Conservation (phyloP, 2,888 invertebrate species). For the Leptopterna dolabrata region DNA sequence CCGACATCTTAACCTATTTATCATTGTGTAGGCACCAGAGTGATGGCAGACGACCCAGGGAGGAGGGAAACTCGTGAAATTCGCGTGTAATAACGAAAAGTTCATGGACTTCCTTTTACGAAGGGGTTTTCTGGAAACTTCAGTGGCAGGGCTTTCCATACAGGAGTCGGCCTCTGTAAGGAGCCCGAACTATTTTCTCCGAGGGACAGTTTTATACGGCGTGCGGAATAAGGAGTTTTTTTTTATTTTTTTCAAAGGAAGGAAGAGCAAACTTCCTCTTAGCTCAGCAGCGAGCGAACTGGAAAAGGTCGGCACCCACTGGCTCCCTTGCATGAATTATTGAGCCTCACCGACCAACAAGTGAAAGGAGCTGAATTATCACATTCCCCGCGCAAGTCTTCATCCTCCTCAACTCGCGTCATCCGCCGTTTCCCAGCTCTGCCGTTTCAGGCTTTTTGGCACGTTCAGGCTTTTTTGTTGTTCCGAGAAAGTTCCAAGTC, state of each 20-base stretch:
- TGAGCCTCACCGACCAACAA: conserved; percentile 9
- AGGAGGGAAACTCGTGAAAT: neutral
- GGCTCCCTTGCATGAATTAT: conserved; percentile 12
- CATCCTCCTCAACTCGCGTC: neutral
- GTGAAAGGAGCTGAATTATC: conserved; percentile 22
- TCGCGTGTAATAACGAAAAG: neutral
- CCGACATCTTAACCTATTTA: no score
- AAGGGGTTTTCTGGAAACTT: neutral
- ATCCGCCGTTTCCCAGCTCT: neutral
- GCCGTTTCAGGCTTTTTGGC: neutral
- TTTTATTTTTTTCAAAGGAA: neutral
- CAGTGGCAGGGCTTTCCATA: neutral
- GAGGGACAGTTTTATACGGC: neutral
- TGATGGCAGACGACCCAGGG: neutral
- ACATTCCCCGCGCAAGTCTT: neutral
- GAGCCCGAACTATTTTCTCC: neutral
- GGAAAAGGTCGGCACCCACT: neutral
- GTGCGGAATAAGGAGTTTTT: neutral
- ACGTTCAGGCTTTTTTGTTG: neutral
- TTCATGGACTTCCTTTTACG: neutral
- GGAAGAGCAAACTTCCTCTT: conserved; percentile 8
- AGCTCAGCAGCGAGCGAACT: neutral
- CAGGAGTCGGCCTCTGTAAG: neutral
- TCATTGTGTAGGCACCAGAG: neutral
- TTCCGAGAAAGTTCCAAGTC: neutral